Conservation (phyloP, 2,888 invertebrate genomes). For the Limnephilus marmoratus region DNA sequence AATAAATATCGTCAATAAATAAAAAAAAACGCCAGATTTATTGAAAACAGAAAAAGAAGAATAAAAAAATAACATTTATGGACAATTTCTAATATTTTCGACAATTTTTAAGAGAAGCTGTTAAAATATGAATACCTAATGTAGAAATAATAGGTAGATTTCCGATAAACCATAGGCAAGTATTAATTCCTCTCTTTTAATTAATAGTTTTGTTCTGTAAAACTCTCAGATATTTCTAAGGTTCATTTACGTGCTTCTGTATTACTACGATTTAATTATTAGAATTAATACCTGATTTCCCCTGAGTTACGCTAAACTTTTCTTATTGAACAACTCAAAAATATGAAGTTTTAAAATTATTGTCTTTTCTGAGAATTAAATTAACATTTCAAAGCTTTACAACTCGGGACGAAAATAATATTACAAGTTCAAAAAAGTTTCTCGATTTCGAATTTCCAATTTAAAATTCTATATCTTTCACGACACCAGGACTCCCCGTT, state of each 20-base stretch:
- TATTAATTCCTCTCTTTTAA: background rate
- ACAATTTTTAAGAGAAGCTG: too few relatives aligned
- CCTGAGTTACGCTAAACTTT: too few relatives aligned
- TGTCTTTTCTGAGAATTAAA: background rate
- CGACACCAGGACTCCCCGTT: background rate
- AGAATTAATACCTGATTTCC: too few relatives aligned
- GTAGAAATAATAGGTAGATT: background rate
- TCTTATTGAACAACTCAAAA: too few relatives aligned
- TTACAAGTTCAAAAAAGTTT: background rate
- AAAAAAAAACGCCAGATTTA: too few relatives aligned
- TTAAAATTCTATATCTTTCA: background rate
- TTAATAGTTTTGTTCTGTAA: background rate
- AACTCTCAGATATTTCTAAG: background rate
- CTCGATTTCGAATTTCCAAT: background rate
- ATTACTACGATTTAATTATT: too few relatives aligned
- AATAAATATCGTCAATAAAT: too few relatives aligned
- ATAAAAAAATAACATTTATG: too few relatives aligned
- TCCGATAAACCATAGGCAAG: background rate
- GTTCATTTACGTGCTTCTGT: background rate
- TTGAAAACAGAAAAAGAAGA: too few relatives aligned
- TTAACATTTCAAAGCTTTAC: background rate
- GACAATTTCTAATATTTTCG: too few relatives aligned
- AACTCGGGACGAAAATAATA: background rate
- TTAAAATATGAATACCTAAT: too few relatives aligned
- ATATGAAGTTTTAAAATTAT: too few relatives aligned